phyloP scores from a whole-genome alignment of 2,888 invertebrate genomes.

The Macrophya alboannulata region DNA sequence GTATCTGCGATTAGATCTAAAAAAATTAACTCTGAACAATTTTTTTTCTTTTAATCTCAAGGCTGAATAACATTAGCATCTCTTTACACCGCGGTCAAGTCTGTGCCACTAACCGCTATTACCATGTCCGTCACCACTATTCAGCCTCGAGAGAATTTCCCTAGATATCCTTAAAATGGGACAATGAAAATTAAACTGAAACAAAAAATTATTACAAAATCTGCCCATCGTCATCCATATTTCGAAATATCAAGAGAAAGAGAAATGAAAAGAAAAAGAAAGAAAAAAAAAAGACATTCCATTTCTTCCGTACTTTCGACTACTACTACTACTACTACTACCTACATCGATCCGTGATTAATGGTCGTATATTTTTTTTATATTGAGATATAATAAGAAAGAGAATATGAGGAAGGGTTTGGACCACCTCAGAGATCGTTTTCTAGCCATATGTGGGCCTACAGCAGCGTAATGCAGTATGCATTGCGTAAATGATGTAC shows the following conservation, averaged over 20 bases:
- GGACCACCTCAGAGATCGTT: conserved; percentile 36
- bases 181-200: background rate
- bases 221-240: background rate
- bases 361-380: background rate
- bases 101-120: conserved; percentile 43
- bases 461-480: background rate
- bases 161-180: background rate
- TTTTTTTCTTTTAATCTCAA: conserved; percentile 10
- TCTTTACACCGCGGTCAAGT: conserved; percentile 17
- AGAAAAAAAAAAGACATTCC: background rate
- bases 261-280: background rate
- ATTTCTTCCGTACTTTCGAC: background rate
- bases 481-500: background rate
- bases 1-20: conserved; percentile 44
- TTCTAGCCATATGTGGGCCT: background rate
- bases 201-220: background rate
- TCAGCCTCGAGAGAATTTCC: background rate
- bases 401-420: background rate
- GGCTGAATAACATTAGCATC: conserved; percentile 48
- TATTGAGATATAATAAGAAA: background rate
- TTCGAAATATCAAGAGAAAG: background rate
- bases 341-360: background rate
- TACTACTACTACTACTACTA: too few species aligned
- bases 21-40: conserved; percentile 41
- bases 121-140: background rate